Percentiles rank a stretch among this genome's conserved stretches.
These are phyloP conservation scores for Marasmarcha lunaedactyla DNA, from an alignment of 2,888 invertebrate genomes.

Conservation along the genomic window DNA sequence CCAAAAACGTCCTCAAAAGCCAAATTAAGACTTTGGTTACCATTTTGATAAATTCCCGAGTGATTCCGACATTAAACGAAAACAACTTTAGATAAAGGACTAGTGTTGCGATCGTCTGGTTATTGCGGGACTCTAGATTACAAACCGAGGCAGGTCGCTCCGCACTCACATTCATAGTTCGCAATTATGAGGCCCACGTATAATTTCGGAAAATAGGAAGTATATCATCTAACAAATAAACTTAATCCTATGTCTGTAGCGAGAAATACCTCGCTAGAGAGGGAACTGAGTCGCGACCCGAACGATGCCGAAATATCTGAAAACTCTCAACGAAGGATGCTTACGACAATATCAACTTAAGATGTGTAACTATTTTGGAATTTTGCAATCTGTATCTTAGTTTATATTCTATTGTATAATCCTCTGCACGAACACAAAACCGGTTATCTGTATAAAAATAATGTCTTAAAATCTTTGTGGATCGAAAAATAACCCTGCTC, in stretches of 20 bases:
- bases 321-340: constrained; percentile 53
- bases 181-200: constrained; percentile 35
- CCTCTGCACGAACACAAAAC: constrained; percentile 62
- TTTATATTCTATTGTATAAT: constrained; percentile 53
- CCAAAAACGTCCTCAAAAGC: too few species aligned
- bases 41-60: too few species aligned
- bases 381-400: constrained; percentile 40
- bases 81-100: too few species aligned
- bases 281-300: constrained; percentile 50
- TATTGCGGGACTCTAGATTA: neutral
- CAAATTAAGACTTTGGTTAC: too few species aligned
- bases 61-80: too few species aligned
- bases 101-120: too few species aligned
- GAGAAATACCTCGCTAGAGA: constrained; percentile 29
- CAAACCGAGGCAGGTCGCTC: constrained; percentile 28
- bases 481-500: constrained; percentile 71
- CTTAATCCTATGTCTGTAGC: constrained; percentile 57
- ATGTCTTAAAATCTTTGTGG: constrained; percentile 63
- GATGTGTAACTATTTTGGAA: constrained; percentile 56
- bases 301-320: constrained; percentile 51
- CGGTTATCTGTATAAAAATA: constrained; percentile 69
- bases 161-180: constrained; percentile 27
- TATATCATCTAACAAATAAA: constrained; percentile 63
- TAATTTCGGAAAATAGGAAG: constrained; percentile 34
- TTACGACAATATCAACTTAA: constrained; percentile 44